A percentile compares a stretch with the other conserved stretches of the same genome.
These are phyloP conservation scores for Pteruthius melanotis DNA, from an alignment of 2,113 vertebrate species.

Conservation along the genomic window DNA sequence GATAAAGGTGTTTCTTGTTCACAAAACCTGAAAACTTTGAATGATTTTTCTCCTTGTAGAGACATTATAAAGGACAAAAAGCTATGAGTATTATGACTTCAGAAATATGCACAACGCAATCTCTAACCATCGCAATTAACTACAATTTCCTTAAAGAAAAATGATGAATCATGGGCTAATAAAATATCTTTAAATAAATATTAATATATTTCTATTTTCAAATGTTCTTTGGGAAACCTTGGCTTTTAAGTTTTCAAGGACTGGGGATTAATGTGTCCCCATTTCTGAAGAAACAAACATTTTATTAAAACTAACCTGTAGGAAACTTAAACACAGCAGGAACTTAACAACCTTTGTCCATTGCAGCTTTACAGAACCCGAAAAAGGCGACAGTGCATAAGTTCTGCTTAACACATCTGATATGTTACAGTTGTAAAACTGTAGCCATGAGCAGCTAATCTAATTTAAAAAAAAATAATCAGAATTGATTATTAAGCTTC, in stretches of 20 bases:
- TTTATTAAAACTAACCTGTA: slow-evolving; percentile 42
- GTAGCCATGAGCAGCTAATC: slow-evolving; percentile 53
- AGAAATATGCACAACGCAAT: slow-evolving; percentile 20
- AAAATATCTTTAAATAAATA: slow-evolving; percentile 15
- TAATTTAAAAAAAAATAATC: slow-evolving; percentile 58
- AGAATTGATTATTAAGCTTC: slow-evolving; percentile 76
- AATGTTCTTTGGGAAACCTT: slow-evolving; percentile 42
- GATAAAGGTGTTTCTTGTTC: slow-evolving; percentile 63
- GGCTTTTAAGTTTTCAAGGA: slow-evolving; percentile 37
- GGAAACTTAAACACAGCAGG: slow-evolving; percentile 45
- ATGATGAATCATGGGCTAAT: slow-evolving; percentile 34
- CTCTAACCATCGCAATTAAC: slow-evolving; percentile 60
- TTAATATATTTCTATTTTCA: slow-evolving; percentile 9
- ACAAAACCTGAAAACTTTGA: slow-evolving; percentile 66
- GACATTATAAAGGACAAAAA: slow-evolving; percentile 59
- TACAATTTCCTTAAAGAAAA: slow-evolving; percentile 57
- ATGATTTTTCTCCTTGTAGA: slow-evolving; percentile 38
- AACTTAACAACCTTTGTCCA: slow-evolving; percentile 39
- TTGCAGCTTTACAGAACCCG: slow-evolving; percentile 27
- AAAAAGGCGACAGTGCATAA: slow-evolving; percentile 31
- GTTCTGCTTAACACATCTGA: slow-evolving; percentile 55
- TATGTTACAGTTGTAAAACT: slow-evolving; percentile 58
- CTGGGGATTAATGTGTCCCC: background rate
- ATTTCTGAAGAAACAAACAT: slow-evolving; percentile 47
- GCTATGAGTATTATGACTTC: slow-evolving; percentile 24